Percentiles rank a stretch among this genome's conserved stretches.
Conservation (phyloP, 2,113 vertebrate species). For the Nothoprocta perdicaria region DNA sequence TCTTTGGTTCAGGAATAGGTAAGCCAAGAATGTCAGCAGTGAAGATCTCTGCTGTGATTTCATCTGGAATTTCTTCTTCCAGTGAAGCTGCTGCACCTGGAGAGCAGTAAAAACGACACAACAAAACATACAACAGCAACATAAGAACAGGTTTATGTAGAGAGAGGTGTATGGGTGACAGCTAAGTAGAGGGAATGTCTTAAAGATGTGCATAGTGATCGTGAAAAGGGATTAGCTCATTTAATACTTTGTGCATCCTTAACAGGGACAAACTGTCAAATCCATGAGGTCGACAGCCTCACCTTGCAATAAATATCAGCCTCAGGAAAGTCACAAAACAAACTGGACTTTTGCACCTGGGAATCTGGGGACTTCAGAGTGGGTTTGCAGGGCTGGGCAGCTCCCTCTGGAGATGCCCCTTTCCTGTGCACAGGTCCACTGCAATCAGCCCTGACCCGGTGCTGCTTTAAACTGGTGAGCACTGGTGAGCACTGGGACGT, state of each 20-base stretch:
- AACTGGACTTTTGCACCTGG: neutral
- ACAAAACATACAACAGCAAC: neutral
- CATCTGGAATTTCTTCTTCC: conserved; percentile 82
- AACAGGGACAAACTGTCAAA: neutral
- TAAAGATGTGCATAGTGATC: neutral
- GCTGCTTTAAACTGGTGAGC: neutral
- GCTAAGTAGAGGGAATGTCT: neutral
- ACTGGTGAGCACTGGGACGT: neutral
- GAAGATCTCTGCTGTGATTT: conserved; percentile 87
- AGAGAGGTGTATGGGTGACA: neutral
- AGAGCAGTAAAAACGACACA: conserved; percentile 8
- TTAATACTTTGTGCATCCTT: rapidly evolving
- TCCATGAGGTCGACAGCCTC: neutral
- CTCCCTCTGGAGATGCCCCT: neutral
- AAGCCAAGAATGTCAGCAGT: conserved; percentile 84
- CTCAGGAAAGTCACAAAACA: neutral
- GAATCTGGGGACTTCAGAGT: neutral
- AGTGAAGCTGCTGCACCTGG: conserved; percentile 73
- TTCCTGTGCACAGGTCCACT: rapidly evolving
- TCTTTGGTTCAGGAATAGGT: conserved; percentile 36
- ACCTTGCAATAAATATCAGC: neutral
- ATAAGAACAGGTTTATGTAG: neutral
- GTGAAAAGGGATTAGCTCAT: neutral
- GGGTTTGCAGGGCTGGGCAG: neutral
- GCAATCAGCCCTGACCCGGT: neutral